A percentile compares a stretch with the other conserved stretches of the same genome.
Evolutionary conservation across 2,797 vertebrate species (phyloP).

Genomic region (Silurus aristotelis): DNA sequence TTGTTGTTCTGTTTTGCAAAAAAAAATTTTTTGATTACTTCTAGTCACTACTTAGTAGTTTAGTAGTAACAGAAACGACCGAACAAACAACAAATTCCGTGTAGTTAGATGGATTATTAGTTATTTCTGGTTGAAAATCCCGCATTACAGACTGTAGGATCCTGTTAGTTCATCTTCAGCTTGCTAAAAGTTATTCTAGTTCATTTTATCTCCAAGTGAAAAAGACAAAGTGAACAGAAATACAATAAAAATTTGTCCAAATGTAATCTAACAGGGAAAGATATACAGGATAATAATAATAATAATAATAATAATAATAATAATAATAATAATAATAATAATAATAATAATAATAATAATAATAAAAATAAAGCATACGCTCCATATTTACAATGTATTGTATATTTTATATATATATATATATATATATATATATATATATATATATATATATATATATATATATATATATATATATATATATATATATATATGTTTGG

Average conservation of each 20-base stretch:
- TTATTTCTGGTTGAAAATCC: not conserved
- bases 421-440: no score
- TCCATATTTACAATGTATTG: not conserved
- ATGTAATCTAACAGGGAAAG: not conserved
- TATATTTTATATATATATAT: no score
- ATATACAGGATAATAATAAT: not conserved
- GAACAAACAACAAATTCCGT: not conserved
- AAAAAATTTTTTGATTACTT: not conserved
- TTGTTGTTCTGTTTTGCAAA: not conserved
- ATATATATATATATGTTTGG: not conserved
- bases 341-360: slow-evolving; percentile 11
- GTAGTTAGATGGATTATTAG: not conserved
- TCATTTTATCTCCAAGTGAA: not conserved
- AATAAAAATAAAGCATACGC: not conserved
- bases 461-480: no score
- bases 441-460: no score
- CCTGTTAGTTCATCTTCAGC: not conserved
- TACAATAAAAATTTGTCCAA: not conserved
- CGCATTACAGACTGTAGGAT: not conserved
- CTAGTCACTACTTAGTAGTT: not conserved
- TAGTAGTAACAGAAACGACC: not conserved
- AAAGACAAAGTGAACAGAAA: not conserved
- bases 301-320: not conserved
- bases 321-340: not conserved
- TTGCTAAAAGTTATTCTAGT: not conserved